phyloP scores from a whole-genome alignment of 2,797 vertebrate species.

The Girardinus metallicus region DNA sequence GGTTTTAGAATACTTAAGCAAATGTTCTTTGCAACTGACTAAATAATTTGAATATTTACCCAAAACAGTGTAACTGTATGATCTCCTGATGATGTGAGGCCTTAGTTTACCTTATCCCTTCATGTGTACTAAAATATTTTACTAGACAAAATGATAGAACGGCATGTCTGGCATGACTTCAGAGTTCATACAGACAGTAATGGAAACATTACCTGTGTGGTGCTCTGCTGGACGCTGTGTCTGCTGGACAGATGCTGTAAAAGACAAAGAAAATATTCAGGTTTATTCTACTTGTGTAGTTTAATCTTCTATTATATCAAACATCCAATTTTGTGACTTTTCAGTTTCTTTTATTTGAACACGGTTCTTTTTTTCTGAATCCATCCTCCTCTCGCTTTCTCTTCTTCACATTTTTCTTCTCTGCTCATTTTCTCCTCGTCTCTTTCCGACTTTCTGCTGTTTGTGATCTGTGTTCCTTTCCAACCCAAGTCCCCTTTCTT shows the following conservation, averaged over 20 bases:
- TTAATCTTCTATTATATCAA: background rate
- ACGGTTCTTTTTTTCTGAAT: background rate
- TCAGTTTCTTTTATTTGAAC: background rate
- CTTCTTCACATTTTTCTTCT: background rate
- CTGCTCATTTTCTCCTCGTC: background rate
- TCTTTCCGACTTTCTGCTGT: background rate
- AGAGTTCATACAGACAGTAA: background rate
- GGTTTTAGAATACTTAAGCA: background rate
- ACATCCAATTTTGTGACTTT: background rate
- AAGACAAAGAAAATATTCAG: constrained; percentile 14
- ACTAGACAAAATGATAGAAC: background rate
- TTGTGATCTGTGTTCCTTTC: background rate
- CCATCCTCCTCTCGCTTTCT: background rate
- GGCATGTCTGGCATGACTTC: background rate
- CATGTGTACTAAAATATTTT: background rate
- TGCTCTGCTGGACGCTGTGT: constrained; percentile 93
- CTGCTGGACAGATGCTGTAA: constrained; percentile 90
- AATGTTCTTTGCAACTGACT: background rate
- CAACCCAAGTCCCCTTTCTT: background rate
- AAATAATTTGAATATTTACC: background rate
- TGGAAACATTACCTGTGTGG: constrained; percentile 84
- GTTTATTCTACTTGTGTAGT: background rate
- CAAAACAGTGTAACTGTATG: background rate
- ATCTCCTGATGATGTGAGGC: background rate
- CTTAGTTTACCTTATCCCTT: background rate